Percentiles rank a stretch among this genome's conserved stretches.
Conservation (phyloP, 1,140 invertebrate genomes). For the Zeugodacus cucurbitae region DNA sequence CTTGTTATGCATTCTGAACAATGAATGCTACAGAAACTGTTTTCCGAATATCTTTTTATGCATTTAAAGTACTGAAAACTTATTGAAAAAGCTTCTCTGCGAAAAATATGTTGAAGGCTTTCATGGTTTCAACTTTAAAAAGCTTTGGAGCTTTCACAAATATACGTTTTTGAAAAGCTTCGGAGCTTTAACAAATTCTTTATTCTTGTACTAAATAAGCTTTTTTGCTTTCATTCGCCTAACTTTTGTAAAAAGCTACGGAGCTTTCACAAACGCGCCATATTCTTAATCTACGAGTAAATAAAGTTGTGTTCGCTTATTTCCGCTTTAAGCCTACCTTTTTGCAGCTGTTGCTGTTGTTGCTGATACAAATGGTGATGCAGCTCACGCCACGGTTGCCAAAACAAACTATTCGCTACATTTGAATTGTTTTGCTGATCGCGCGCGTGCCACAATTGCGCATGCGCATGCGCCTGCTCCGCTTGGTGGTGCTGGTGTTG, state of each 20-base stretch:
- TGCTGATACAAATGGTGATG: constrained; percentile 61
- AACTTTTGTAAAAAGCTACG: too few relatives aligned
- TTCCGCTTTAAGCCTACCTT: constrained; percentile 54
- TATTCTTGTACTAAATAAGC: too few relatives aligned
- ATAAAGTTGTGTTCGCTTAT: neutral
- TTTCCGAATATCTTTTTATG: too few relatives aligned
- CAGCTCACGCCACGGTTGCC: constrained; percentile 62
- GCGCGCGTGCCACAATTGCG: constrained; percentile 38
- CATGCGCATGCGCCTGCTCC: constrained; percentile 13
- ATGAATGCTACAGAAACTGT: too few relatives aligned
- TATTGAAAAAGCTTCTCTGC: too few relatives aligned
- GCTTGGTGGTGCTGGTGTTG: constrained; percentile 40
- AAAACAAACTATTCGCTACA: constrained; percentile 59
- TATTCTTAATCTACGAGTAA: neutral
- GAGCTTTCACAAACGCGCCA: neutral
- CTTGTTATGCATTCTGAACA: too few relatives aligned
- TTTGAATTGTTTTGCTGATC: constrained; percentile 51
- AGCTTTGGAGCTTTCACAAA: neutral
- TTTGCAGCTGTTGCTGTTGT: constrained; percentile 57
- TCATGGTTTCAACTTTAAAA: too few relatives aligned
- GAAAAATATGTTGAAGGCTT: too few relatives aligned
- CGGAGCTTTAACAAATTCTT: neutral
- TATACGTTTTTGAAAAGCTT: too few relatives aligned
- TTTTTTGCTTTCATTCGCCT: too few relatives aligned
- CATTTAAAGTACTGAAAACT: too few relatives aligned